Conservation (phyloP, 2,113 vertebrate species). For the Podarcis muralis region DNA sequence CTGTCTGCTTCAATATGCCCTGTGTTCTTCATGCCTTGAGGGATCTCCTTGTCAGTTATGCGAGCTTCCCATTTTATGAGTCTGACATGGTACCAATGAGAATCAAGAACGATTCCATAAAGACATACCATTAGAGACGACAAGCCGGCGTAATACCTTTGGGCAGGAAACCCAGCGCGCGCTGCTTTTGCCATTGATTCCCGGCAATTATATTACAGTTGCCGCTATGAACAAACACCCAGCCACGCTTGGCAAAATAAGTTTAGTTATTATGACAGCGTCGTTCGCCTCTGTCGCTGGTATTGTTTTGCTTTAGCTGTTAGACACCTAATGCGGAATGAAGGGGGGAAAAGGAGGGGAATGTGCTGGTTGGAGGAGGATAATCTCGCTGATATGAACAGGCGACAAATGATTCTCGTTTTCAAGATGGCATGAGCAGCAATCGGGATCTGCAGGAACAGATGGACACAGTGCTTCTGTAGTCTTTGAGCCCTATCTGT, state of each 20-base stretch:
- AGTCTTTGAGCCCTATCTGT: not conserved
- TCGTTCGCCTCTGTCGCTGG: conserved; percentile 39
- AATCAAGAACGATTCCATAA: conserved; percentile 58
- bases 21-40: conserved; percentile 62
- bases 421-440: too few species aligned
- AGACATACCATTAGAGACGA: conserved; percentile 31
- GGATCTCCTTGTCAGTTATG: conserved; percentile 68
- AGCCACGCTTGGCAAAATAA: conserved; percentile 56
- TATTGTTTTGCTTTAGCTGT: not conserved
- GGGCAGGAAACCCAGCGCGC: conserved; percentile 32
- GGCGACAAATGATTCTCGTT: not conserved
- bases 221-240: conserved; percentile 40
- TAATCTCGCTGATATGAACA: not conserved
- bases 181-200: conserved; percentile 53
- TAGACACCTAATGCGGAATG: not conserved
- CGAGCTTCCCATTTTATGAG: conserved; percentile 64
- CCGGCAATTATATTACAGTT: conserved; percentile 45
- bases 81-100: conserved; percentile 30
- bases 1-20: conserved; percentile 71
- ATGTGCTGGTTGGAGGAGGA: not conserved
- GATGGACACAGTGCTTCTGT: not conserved
- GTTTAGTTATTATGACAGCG: conserved; percentile 50
- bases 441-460: not conserved
- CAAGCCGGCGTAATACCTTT: conserved; percentile 39
- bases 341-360: not conserved